A percentile compares a stretch with the other conserved stretches of the same genome.
phyloP scores from a whole-genome alignment of 2,113 vertebrate species.

The Vulpes lagopus region DNA sequence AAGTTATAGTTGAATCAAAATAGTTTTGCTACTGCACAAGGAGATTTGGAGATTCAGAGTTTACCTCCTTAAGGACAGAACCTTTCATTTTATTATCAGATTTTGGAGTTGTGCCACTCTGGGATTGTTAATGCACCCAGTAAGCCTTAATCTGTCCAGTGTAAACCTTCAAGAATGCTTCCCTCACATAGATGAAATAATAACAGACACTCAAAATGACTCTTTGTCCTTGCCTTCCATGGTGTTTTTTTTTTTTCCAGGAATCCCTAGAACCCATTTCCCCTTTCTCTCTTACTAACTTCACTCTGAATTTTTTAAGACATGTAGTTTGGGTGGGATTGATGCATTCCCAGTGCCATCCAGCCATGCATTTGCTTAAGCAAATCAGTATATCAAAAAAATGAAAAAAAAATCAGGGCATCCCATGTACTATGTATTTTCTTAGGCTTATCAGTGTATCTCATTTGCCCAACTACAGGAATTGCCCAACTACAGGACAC shows the following conservation, averaged over 20 bases:
- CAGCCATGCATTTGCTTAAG: neutral
- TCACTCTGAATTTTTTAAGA: neutral
- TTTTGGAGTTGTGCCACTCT: neutral
- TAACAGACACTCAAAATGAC: neutral
- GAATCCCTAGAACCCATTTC: neutral
- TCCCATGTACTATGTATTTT: neutral
- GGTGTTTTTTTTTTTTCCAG: neutral
- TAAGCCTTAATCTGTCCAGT: neutral
- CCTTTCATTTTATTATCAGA: neutral
- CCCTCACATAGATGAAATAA: neutral
- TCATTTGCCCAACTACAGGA: neutral
- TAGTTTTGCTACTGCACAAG: neutral
- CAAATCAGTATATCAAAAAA: neutral
- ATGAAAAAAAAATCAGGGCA: neutral
- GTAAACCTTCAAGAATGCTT: neutral
- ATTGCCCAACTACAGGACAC: no score
- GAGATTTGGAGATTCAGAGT: conserved; percentile 4
- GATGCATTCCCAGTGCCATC: neutral
- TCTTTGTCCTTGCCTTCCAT: neutral
- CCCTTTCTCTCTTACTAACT: neutral
- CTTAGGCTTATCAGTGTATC: neutral
- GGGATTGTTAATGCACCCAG: neutral
- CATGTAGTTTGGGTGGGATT: neutral
- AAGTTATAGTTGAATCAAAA: conserved; percentile 39
- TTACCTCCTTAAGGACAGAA: neutral